phyloP scores from a whole-genome alignment of 2,888 invertebrate genomes.

The Strigamia crassipes region DNA sequence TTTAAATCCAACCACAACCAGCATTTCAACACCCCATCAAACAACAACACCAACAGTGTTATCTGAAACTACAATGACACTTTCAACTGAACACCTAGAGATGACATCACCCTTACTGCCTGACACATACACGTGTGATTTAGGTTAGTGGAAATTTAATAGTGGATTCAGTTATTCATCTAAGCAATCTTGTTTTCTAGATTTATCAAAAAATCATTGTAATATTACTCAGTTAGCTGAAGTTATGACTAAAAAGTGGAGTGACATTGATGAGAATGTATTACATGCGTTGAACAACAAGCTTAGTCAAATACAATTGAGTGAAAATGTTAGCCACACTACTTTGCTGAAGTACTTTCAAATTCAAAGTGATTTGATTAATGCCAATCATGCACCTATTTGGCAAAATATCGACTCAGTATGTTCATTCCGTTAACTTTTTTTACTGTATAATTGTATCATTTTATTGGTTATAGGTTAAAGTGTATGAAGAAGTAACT shows the following conservation, averaged over 20 bases:
- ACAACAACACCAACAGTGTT: too few relatives aligned
- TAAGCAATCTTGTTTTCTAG: too few relatives aligned
- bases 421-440: background rate
- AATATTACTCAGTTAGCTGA: too few relatives aligned
- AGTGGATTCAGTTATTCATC: too few relatives aligned
- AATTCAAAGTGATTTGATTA: background rate
- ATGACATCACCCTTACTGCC: too few relatives aligned
- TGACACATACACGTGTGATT: too few relatives aligned
- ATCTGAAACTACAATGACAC: too few relatives aligned
- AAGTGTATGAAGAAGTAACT: background rate
- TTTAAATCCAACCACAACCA: too few relatives aligned
- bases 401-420: background rate
- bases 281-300: background rate
- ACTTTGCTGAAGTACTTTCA: background rate
- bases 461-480: background rate
- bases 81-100: too few relatives aligned
- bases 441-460: background rate
- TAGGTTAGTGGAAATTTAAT: too few relatives aligned
- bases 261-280: background rate
- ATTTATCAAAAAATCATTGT: too few relatives aligned
- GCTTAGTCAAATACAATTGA: background rate
- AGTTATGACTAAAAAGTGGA: background rate
- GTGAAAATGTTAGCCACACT: background rate
- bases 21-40: too few relatives aligned
- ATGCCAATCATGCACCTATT: background rate